Conservation (phyloP, 1,140 invertebrate genomes). For the Aphelenchoides besseyi region DNA sequence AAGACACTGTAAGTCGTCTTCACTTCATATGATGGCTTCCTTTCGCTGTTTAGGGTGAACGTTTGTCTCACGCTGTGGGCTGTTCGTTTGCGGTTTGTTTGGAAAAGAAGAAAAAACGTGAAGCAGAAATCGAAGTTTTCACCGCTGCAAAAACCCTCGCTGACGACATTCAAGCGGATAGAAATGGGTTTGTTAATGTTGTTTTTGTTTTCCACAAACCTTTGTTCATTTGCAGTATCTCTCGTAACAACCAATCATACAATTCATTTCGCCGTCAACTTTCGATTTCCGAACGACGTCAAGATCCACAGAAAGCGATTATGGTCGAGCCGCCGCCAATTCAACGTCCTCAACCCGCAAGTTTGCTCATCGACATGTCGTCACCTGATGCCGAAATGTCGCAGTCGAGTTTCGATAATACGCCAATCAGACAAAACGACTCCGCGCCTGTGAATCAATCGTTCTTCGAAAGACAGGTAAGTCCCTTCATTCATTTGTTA, state of each 20-base stretch:
- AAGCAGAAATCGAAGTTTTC: slow-evolving; percentile 79
- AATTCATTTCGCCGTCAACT: slow-evolving; percentile 55
- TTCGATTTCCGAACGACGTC: slow-evolving; percentile 51
- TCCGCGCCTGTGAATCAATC: neutral
- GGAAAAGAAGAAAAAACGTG: slow-evolving; percentile 92
- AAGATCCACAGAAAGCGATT: slow-evolving; percentile 60
- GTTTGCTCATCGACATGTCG: neutral
- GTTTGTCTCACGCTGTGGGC: slow-evolving; percentile 94
- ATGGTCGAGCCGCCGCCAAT: slow-evolving; percentile 36
- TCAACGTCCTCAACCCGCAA: neutral
- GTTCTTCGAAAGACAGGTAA: slow-evolving; percentile 10
- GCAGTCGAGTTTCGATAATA: slow-evolving; percentile 17
- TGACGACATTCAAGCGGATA: slow-evolving; percentile 13
- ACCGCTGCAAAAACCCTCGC: slow-evolving; percentile 34
- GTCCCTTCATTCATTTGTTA: neutral
- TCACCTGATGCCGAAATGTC: neutral
- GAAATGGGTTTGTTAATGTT: slow-evolving; percentile 6
- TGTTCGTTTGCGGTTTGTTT: slow-evolving; percentile 97
- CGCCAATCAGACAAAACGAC: slow-evolving; percentile 1
- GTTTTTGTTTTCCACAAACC: neutral
- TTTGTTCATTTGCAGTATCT: neutral
- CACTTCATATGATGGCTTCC: neutral
- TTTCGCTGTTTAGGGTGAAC: slow-evolving; percentile 73
- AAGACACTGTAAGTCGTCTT: slow-evolving; percentile 69
- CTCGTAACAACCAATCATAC: slow-evolving; percentile 42